Conservation (phyloP, 2,888 invertebrate species). For the Tenthredo livida region DNA sequence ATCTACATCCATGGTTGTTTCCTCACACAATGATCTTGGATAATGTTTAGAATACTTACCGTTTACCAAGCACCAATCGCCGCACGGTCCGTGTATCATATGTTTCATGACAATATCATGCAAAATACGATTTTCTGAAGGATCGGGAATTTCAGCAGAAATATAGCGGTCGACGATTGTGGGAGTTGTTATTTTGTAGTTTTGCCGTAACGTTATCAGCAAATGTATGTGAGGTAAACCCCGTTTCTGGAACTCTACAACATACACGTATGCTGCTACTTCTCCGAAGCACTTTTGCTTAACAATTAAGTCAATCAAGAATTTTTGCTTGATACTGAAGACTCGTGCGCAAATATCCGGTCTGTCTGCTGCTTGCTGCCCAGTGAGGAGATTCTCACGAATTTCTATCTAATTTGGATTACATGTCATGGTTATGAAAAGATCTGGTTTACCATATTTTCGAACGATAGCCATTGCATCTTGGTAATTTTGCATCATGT, state of each 20-base stretch:
- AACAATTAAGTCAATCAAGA: constrained; percentile 61
- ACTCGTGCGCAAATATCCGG: constrained; percentile 73
- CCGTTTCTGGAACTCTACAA: constrained; percentile 68
- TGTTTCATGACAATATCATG: constrained; percentile 9
- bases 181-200: constrained; percentile 53
- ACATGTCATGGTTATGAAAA: too few relatives aligned
- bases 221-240: constrained; percentile 61
- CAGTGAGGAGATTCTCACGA: constrained; percentile 16
- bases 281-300: constrained; percentile 54
- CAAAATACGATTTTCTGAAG: not conserved
- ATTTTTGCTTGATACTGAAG: constrained; percentile 68
- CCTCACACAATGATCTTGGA: constrained; percentile 56
- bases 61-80: too few relatives aligned
- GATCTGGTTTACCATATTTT: too few relatives aligned
- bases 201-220: constrained; percentile 56
- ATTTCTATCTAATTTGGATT: too few relatives aligned
- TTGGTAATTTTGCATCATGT: too few relatives aligned
- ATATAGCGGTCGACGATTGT: constrained; percentile 40
- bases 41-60: too few relatives aligned
- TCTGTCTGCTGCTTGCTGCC: constrained; percentile 67
- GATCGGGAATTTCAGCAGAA: constrained; percentile 10
- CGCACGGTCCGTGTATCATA: not conserved
- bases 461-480: too few relatives aligned
- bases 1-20: constrained; percentile 61
- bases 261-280: constrained; percentile 54